Evolutionary conservation across 2,797 vertebrate species (phyloP).

Genomic region (Geotrypetes seraphini): DNA sequence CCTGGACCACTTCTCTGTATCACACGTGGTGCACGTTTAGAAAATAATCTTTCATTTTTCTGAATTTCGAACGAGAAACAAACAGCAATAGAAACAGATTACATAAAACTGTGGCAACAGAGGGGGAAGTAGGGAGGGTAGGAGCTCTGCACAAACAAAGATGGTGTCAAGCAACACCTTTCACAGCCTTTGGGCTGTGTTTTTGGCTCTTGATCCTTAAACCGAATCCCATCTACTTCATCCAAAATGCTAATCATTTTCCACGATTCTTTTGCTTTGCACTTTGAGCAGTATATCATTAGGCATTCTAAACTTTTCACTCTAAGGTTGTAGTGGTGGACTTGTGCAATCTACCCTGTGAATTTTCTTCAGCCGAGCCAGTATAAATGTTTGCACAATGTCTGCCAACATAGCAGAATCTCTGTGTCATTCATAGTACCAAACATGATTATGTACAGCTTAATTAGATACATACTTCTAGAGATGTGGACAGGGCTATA

Average conservation of each 20-base stretch:
- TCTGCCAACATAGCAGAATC: slow-evolving; percentile 38
- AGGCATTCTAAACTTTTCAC: slow-evolving; percentile 20
- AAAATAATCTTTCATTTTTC: slow-evolving; percentile 21
- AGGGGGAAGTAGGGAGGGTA: neutral
- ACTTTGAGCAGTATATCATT: neutral
- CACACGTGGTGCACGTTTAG: slow-evolving; percentile 13
- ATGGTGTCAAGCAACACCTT: slow-evolving; percentile 5
- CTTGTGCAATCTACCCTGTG: slow-evolving; percentile 20
- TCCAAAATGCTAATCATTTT: slow-evolving; percentile 17
- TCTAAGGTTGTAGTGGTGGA: slow-evolving; percentile 9
- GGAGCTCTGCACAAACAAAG: slow-evolving; percentile 6
- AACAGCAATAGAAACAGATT: slow-evolving; percentile 17
- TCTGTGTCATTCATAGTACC: slow-evolving; percentile 38
- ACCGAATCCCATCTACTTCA: slow-evolving; percentile 16
- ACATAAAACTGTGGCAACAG: no score
- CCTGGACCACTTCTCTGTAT: slow-evolving; percentile 26
- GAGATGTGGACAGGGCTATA: slow-evolving; percentile 3
- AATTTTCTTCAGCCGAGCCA: slow-evolving; percentile 37
- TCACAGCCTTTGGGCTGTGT: slow-evolving; percentile 8
- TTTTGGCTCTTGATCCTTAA: slow-evolving; percentile 11
- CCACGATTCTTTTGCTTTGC: neutral
- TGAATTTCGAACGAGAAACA: slow-evolving; percentile 4
- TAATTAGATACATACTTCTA: slow-evolving; percentile 23
- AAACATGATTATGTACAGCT: slow-evolving; percentile 31
- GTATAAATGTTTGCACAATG: slow-evolving; percentile 40